Conservation (phyloP, 1,140 invertebrate species). For the Eueides isabella region DNA sequence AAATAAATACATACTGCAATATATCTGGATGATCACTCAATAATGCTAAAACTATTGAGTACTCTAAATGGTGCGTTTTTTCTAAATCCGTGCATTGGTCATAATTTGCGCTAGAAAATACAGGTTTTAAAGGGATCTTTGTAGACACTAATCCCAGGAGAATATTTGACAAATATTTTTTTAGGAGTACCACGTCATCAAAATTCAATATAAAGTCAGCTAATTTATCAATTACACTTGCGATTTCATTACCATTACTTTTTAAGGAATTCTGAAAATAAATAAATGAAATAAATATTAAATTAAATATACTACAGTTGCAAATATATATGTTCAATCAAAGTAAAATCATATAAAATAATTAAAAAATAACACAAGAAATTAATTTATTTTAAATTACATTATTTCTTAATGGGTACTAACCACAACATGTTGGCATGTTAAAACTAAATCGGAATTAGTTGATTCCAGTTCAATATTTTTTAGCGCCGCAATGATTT, state of each 20-base stretch:
- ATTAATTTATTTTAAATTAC: slow-evolving; percentile 7
- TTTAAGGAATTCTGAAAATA: slow-evolving; percentile 52
- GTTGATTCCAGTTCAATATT: slow-evolving; percentile 52
- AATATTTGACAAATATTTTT: slow-evolving; percentile 65
- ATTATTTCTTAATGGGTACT: slow-evolving; percentile 31
- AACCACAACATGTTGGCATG: slow-evolving; percentile 60
- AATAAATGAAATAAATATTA: no score
- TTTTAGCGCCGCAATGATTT: slow-evolving; percentile 47
- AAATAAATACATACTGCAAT: slow-evolving; percentile 73
- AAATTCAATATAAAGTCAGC: slow-evolving; percentile 63
- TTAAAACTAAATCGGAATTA: slow-evolving; percentile 52
- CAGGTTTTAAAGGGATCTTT: slow-evolving; percentile 64
- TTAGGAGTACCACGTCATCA: slow-evolving; percentile 65
- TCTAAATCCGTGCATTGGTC: slow-evolving; percentile 63
- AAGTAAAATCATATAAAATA: slow-evolving; percentile 16
- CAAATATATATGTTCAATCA: not conserved
- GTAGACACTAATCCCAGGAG: slow-evolving; percentile 63
- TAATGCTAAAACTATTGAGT: slow-evolving; percentile 59
- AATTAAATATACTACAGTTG: not conserved
- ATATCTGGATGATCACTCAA: slow-evolving; percentile 79
- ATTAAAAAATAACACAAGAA: slow-evolving; percentile 2
- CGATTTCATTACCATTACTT: slow-evolving; percentile 44
- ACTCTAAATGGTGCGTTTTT: slow-evolving; percentile 67
- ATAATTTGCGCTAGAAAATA: slow-evolving; percentile 59
- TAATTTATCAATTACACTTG: slow-evolving; percentile 55